Base-by-base conservation (phyloP, 2,888 invertebrate genomes). In the Apamea sordens region DNA sequence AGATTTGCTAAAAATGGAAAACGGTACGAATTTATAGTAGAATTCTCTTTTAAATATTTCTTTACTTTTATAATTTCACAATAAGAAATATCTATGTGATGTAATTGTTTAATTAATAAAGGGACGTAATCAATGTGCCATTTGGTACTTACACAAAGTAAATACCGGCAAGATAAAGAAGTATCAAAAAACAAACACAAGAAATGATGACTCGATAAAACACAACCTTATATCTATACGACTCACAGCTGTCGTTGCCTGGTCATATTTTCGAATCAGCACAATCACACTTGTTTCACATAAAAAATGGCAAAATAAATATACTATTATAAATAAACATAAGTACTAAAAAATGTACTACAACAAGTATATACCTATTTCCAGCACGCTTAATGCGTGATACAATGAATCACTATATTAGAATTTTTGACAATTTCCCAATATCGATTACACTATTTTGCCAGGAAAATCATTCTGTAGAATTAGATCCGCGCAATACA, bases 1-100 rank as follows among this genome's bases (percentile, higher is more conserved):
- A 94, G 94, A 91, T 94, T 96, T 90, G 92, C 91, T 89, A 91
- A 94, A 92, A 95, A 96, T 96, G 96, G 95, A 92, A 94, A 94
- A 93, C 94, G 96, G 96, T 96, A 96, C 88, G 93, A 89, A 90
- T 91, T 90, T 88, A 87, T 90, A 53, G 56, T 32, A 15, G 6
- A 71, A 68, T 36, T 44, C 15, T 28, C 15, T 61, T 61, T n/a
- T 0, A 32, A 18, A 32, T 4, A 32, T 21, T 10, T 32, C 8
- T 3, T 21, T 36, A 11, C 32, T 32, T 24, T 32, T 8, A 18
- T 24, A 28, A 44, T 41, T 28, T 44, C 18, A 18, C 18, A 32
- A 32, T 13, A 36, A 59, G 1, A 32, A 50, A 15, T 47, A 50
- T 74, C 28, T 50, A n/a, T 28, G 56, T 56, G 56, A 44, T 81